These are phyloP conservation scores for Drosophila lacteicornis DNA, from an alignment of 1,140 invertebrate species.

Conservation along the genomic window DNA sequence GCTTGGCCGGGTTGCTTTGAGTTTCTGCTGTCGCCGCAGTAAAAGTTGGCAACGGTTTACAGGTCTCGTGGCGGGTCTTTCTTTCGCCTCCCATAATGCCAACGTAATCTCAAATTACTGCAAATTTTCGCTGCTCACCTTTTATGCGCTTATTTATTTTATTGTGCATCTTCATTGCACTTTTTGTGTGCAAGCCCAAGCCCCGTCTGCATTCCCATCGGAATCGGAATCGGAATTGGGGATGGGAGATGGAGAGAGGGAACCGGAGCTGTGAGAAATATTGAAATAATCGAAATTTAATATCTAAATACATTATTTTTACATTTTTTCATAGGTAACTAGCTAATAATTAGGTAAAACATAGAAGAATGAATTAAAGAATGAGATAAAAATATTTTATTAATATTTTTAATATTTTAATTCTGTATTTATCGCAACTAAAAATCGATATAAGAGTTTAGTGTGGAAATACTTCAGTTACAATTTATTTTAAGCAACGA, in stretches of 20 bases:
- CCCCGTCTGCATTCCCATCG: constrained; percentile 15
- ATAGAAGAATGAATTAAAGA: too few species aligned
- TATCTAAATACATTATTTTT: too few species aligned
- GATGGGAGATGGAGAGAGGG: neutral
- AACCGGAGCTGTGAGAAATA: constrained; percentile 1
- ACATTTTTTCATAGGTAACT: too few species aligned
- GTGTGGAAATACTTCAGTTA: too few species aligned
- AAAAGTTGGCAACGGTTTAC: constrained; percentile 61
- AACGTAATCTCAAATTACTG: constrained; percentile 80
- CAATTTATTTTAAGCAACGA: too few species aligned
- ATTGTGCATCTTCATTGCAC: constrained; percentile 60
- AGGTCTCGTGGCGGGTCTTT: constrained; percentile 35
- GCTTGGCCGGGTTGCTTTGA: constrained; percentile 26
- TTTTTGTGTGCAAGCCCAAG: constrained; percentile 33
- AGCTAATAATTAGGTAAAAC: too few species aligned
- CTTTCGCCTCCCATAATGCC: constrained; percentile 56
- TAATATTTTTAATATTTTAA: too few species aligned
- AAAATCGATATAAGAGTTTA: too few species aligned
- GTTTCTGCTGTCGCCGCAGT: constrained; percentile 67
- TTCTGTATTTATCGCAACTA: too few species aligned
- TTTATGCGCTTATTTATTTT: constrained; percentile 66
- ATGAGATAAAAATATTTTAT: too few species aligned
- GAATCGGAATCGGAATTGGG: constrained; percentile 8
- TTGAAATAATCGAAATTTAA: neutral
- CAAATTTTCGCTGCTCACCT: constrained; percentile 75